Evolutionary conservation across 2,113 vertebrate species (phyloP).

Genomic region (Gymnogyps californianus): DNA sequence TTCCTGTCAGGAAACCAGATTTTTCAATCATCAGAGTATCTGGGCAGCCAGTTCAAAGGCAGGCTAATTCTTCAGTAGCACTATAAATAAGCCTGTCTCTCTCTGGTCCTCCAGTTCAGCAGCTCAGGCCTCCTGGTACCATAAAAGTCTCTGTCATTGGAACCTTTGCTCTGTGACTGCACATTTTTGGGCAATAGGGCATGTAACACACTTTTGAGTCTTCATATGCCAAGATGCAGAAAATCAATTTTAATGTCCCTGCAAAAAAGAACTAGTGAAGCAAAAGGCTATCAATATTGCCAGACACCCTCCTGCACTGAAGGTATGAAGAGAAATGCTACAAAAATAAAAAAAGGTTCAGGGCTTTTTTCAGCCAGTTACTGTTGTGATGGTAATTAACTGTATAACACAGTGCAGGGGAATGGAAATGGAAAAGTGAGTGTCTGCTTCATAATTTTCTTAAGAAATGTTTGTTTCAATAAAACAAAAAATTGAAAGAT

Average conservation of each 20-base stretch:
- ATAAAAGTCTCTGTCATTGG: conserved; percentile 13
- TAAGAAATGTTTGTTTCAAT: neutral
- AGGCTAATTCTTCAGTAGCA: neutral
- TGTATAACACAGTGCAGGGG: neutral
- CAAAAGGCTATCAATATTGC: neutral
- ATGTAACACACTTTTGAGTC: conserved; percentile 19
- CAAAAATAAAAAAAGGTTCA: neutral
- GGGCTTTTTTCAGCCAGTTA: neutral
- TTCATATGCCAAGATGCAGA: conserved; percentile 26
- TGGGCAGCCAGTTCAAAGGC: neutral
- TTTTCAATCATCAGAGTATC: neutral
- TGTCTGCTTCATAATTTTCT: neutral
- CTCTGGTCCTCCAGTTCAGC: conserved; percentile 17
- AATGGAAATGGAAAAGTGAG: neutral
- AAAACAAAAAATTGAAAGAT: neutral
- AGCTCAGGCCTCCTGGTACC: conserved; percentile 19
- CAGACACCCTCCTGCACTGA: neutral
- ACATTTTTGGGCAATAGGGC: conserved; percentile 15
- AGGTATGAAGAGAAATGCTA: neutral
- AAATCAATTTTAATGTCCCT: conserved; percentile 57
- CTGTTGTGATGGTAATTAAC: neutral
- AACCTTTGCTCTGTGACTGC: neutral
- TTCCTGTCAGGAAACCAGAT: neutral
- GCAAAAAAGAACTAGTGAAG: neutral
- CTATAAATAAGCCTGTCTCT: conserved; percentile 30